Conservation (phyloP, 2,113 vertebrate species). For the Thalassoma bifasciatum region DNA sequence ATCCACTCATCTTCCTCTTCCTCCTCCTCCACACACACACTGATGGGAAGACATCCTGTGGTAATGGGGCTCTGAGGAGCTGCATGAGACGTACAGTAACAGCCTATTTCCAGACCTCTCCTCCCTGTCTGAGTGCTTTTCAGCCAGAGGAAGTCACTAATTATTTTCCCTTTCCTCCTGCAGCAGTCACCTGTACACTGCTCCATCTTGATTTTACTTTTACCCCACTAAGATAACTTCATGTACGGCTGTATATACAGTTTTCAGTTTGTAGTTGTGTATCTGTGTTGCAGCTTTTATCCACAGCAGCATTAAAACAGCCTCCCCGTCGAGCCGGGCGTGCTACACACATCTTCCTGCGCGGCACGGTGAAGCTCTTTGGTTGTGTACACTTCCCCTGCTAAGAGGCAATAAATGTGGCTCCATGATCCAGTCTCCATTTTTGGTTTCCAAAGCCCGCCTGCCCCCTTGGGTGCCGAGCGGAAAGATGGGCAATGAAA, state of each 20-base stretch:
- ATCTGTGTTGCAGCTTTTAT: not conserved
- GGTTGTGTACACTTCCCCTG: slow-evolving; percentile 9
- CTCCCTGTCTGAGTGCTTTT: slow-evolving; percentile 57
- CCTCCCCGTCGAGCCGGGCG: not conserved
- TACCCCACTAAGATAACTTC: not conserved
- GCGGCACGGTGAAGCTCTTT: not conserved
- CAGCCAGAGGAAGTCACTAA: slow-evolving; percentile 45
- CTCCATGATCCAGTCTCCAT: slow-evolving; percentile 11
- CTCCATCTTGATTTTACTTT: not conserved
- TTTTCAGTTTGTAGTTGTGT: not conserved
- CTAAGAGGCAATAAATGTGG: slow-evolving; percentile 41
- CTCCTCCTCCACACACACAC: slow-evolving; percentile 35
- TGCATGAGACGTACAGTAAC: slow-evolving; percentile 48
- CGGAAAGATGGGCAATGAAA: slow-evolving; percentile 33
- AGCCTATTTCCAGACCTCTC: slow-evolving; percentile 46
- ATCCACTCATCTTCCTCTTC: not conserved
- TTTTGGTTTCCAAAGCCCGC: slow-evolving; percentile 24
- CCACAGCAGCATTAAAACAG: not conserved
- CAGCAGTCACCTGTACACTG: slow-evolving; percentile 35
- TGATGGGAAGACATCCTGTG: slow-evolving; percentile 64
- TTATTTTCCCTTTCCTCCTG: slow-evolving; percentile 27
- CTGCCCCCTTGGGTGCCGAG: not conserved
- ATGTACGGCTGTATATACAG: not conserved
- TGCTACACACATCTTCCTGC: slow-evolving; percentile 8
- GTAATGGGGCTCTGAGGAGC: slow-evolving; percentile 66